Evolutionary conservation across 53 echinoderm and acorn worm genomes (phyloP).

Genomic region (Luidia sarsii): DNA sequence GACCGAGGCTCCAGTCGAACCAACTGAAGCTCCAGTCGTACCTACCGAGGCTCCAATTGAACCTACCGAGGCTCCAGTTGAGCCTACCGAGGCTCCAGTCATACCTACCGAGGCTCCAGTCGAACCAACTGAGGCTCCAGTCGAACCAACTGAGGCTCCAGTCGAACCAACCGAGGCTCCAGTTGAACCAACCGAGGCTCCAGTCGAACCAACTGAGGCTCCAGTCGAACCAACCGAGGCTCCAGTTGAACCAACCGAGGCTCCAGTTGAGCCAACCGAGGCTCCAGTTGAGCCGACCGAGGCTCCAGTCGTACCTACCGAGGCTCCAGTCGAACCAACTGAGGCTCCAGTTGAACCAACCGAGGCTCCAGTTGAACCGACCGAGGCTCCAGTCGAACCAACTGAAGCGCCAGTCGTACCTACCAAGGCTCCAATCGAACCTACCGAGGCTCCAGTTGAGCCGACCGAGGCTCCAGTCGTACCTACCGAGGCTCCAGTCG

Average conservation of each 20-base stretch:
- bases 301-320: neutral
- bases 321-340: neutral
- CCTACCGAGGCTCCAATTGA: neutral
- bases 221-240: neutral
- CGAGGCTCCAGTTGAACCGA: neutral
- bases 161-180: conserved; percentile 6
- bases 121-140: neutral
- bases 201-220: neutral
- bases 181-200: conserved; percentile 1
- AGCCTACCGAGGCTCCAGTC: neutral
- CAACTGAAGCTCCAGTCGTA: conserved; percentile 2
- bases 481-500: neutral
- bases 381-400: neutral
- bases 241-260: neutral
- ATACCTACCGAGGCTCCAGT: neutral
- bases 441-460: neutral
- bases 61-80: conserved; percentile 7
- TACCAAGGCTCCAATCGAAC: neutral
- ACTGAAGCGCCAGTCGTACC: neutral
- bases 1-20: neutral
- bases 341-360: neutral
- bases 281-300: neutral
- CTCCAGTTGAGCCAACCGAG: neutral
- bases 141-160: neutral
- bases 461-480: neutral